Evolutionary conservation across 2,113 vertebrate species (phyloP).

Genomic region (Mesoclemmys tuberculata): DNA sequence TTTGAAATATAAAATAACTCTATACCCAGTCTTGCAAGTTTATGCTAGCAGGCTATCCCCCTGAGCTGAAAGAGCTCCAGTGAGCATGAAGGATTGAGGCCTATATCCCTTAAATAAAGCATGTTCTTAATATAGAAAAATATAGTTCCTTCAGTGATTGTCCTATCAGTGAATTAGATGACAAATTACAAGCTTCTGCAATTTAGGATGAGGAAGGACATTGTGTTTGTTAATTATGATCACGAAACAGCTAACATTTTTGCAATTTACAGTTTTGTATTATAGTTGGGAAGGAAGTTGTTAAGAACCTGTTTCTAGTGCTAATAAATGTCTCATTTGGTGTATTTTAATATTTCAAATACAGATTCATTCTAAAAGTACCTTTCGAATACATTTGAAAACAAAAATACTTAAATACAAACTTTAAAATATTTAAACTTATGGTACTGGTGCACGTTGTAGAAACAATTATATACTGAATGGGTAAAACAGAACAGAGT

Average conservation of each 20-base stretch:
- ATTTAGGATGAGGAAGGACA: neutral
- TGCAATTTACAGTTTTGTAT: neutral
- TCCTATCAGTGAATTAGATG: neutral
- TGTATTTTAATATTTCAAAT: constrained; percentile 24
- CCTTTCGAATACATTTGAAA: constrained; percentile 33
- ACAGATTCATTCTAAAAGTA: constrained; percentile 36
- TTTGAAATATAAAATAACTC: neutral
- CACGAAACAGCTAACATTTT: neutral
- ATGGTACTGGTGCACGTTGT: constrained; percentile 38
- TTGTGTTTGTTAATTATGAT: neutral
- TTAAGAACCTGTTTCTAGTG: constrained; percentile 28
- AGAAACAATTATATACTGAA: constrained; percentile 62
- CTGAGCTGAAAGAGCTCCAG: neutral
- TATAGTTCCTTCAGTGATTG: neutral
- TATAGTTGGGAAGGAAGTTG: constrained; percentile 28
- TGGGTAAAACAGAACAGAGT: constrained; percentile 64
- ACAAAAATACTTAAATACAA: constrained; percentile 33
- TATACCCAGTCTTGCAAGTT: neutral
- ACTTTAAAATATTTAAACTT: constrained; percentile 38
- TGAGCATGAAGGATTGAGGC: neutral
- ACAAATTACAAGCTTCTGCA: neutral
- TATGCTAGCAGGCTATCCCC: neutral
- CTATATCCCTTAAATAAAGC: neutral
- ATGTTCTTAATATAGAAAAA: neutral
- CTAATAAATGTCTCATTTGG: neutral